These are phyloP conservation scores for Neodon shergylaensis DNA, from an alignment of 2,113 vertebrate species.

Conservation along the genomic window DNA sequence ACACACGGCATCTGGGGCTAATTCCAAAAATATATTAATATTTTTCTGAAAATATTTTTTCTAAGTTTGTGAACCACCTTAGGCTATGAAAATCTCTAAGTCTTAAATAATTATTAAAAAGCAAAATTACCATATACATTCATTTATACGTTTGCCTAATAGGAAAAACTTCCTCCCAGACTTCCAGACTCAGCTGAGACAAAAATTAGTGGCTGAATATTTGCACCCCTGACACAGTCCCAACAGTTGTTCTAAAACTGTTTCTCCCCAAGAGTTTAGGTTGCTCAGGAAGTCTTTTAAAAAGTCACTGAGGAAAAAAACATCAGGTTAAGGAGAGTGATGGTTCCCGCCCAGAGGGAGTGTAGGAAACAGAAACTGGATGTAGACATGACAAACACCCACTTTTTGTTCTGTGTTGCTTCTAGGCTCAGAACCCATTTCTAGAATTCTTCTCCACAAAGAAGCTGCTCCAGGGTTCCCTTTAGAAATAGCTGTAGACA, in stretches of 20 bases:
- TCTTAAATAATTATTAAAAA: slow-evolving; percentile 30
- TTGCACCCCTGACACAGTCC: neutral
- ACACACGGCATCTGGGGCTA: neutral
- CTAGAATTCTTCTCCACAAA: slow-evolving; percentile 80
- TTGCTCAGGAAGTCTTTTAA: neutral
- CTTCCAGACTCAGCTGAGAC: neutral
- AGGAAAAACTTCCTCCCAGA: neutral
- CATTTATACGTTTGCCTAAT: neutral
- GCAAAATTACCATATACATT: neutral
- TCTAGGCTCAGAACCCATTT: slow-evolving; percentile 79
- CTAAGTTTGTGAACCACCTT: neutral
- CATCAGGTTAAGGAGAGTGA: neutral
- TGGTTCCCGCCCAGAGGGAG: slow-evolving; percentile 18
- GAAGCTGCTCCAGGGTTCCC: slow-evolving; percentile 74
- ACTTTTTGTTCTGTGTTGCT: slow-evolving; percentile 76
- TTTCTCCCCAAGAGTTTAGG: neutral
- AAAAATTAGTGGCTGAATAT: slow-evolving; percentile 17
- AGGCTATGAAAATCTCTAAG: neutral
- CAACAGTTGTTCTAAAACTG: neutral
- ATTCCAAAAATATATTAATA: slow-evolving; percentile 24
- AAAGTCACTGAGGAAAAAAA: neutral
- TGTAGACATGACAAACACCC: slow-evolving; percentile 67
- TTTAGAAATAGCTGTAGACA: slow-evolving; percentile 79
- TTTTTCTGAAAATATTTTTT: slow-evolving; percentile 38
- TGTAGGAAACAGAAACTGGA: slow-evolving; percentile 40